Evolutionary conservation across 2,113 vertebrate genomes (phyloP), one percentile per base, ranked within the genome.

Genomic region (Oreochromis spilurus): DNA sequence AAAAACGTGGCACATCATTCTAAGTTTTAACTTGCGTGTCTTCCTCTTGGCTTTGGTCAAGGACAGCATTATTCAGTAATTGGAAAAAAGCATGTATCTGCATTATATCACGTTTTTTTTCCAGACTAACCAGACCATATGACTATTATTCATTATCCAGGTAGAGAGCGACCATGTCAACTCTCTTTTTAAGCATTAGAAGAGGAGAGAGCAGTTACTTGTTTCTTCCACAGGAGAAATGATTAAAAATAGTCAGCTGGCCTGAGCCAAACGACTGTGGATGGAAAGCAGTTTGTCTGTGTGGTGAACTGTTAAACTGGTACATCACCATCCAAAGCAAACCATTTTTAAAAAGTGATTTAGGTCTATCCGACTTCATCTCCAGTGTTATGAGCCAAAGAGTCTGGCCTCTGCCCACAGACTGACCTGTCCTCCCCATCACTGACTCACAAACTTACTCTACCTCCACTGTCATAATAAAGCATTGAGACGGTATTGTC

Each of bases 381-480:
- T 88, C 31, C 86, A 87, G 88, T 86, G 79, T 92, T 82, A 58
- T 80, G 88, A 91, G 87, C 83, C 87, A 16, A 81, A 34, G 78
- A 87, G 89, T 91, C 92, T 84, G 91, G 72, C 85, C 72, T 84
- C 55, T 79, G 83, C 84, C 89, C 87, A 84, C 91, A 77, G 72
- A 29, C 83, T 52, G 91, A 88, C 87, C 86, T n/a, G 4, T 86
- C 85, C 78, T 79, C 89, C 79, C 53, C 84, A 13, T 26, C 72
- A 54, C 84, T 93, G 93, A 92, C 91, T 94, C 93, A 93, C 84
- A 60, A 13, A 67, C 45, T 17, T 92, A 29, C 26, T 90, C 60
- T 81, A 31, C 89, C 87, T 92, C 88, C 58, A 6, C 89, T 82
- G 80, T 87, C 86, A 92, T 70, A 91, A 91, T 90, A 86, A 86